phyloP scores from a whole-genome alignment of 1,140 invertebrate species.

The Calliphora vicina region DNA sequence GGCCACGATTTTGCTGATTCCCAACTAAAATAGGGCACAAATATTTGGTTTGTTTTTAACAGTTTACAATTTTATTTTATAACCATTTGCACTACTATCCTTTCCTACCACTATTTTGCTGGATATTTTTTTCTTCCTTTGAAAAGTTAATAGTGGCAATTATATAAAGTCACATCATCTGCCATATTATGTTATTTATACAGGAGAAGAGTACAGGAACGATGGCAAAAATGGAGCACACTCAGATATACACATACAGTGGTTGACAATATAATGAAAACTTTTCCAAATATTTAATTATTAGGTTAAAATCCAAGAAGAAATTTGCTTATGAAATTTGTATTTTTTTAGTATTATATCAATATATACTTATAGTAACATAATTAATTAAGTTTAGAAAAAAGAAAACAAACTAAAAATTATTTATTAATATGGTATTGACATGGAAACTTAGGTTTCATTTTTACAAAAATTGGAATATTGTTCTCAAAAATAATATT shows the following conservation, averaged over 20 bases:
- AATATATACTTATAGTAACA: too few species aligned
- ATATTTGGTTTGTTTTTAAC: not conserved
- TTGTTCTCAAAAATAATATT: too few species aligned
- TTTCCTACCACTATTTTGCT: not conserved
- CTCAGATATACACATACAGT: not conserved
- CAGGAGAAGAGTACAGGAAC: not conserved
- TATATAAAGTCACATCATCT: slow-evolving; percentile 9
- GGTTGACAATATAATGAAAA: too few species aligned
- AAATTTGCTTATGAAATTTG: too few species aligned
- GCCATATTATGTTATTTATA: not conserved
- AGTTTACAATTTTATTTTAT: slow-evolving; percentile 7
- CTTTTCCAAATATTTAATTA: too few species aligned
- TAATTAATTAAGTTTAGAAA: too few species aligned
- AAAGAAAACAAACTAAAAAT: too few species aligned
- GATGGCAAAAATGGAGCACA: not conserved
- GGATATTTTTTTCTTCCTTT: not conserved
- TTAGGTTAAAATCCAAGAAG: too few species aligned
- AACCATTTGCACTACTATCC: not conserved
- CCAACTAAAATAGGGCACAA: not conserved
- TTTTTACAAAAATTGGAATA: too few species aligned
- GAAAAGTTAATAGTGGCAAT: slow-evolving; percentile 10
- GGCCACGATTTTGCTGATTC: not conserved
- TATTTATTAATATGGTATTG: too few species aligned
- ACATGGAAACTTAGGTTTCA: too few species aligned
- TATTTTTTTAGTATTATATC: too few species aligned